Base-by-base conservation (phyloP, 2,888 invertebrate genomes). In the Drosophila rellima region DNA sequence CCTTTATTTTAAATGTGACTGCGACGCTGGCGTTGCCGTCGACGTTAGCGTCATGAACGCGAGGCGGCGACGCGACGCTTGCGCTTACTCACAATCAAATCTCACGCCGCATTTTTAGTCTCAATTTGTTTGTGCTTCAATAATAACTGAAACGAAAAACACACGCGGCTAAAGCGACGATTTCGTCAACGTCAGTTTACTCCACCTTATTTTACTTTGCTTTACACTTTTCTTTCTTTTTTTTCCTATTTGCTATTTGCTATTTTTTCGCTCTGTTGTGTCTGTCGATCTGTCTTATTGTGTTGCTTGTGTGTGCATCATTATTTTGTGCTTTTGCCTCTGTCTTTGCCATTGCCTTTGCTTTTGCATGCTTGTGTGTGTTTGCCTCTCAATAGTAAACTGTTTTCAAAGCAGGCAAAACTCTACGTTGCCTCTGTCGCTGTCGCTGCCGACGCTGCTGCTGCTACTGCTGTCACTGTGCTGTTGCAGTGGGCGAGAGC, bases 31-130 rank as follows among this genome's bases (percentile, higher is more conserved):
- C 60, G 63, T 20, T 70, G 69, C 69, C 54, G 70, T 37, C 51
- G 37, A 23, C 76, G 66, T 59, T 50, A 39, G 54, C 57, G 71
- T 52, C 71, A 59, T 31, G 44, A 61, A 60, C 57, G 39, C 26
- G 40, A 13, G 26, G 39, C 26, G 54, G 33, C 55, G 33, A 51
- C n/a, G 77, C 86, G 73, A 77, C 77, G 77, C 85, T 74, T 85
- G 88, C 82, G 89, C 89, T 89, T 90, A 86, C 88, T 88, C 86
- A 89, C 83, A 89, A 88, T 90, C 87, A 90, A 90, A 90, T 83
- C 89, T 90, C 90, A 90, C 89, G 82, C 77, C 89, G 84, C 80
- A 81, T 90, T 88, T 91, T 90, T 90, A 91, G 91, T 91, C 91
- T 91, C 90, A 89, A 89, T 89, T 90, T 87, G 89, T 85, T 82